These are phyloP conservation scores for Pholis gunnellus DNA, from an alignment of 2,113 vertebrate genomes.

Conservation along the genomic window DNA sequence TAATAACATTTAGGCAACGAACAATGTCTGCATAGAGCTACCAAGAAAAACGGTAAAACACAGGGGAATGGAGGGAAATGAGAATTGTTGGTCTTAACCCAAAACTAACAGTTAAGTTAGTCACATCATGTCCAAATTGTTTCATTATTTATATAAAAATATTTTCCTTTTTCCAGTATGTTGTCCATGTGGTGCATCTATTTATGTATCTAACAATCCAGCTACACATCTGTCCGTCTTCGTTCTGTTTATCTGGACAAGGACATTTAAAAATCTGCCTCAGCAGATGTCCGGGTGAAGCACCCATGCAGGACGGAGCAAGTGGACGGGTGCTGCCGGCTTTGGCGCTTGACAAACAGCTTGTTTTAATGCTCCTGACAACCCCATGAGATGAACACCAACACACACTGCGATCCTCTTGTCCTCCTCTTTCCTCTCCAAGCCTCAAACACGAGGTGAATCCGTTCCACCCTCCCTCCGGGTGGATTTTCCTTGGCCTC, in stretches of 20 bases:
- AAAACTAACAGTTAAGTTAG: conserved; percentile 53
- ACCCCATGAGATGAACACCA: conserved; percentile 51
- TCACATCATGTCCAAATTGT: conserved; percentile 38
- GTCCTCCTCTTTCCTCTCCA: conserved; percentile 27
- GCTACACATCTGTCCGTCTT: neutral
- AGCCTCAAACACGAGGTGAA: conserved; percentile 43
- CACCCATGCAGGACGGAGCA: conserved; percentile 21
- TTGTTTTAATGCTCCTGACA: conserved; percentile 73
- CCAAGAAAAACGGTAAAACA: conserved; percentile 14
- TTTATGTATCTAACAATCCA: neutral
- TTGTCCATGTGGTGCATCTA: neutral
- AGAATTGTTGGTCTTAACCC: conserved; percentile 37
- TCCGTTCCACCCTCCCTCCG: conserved; percentile 28
- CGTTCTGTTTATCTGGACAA: neutral
- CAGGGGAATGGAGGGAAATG: conserved; percentile 24
- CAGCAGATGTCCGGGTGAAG: neutral
- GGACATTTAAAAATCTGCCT: neutral
- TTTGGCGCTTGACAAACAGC: conserved; percentile 69
- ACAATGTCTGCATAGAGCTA: conserved; percentile 53
- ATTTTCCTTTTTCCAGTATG: neutral
- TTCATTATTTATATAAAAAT: conserved; percentile 38
- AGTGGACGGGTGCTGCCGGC: conserved; percentile 23
- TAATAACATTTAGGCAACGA: conserved; percentile 52
- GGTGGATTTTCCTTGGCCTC: neutral
- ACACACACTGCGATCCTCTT: conserved; percentile 37